Conservation (phyloP, 2,888 invertebrate genomes). For the Sacculina carcini region DNA sequence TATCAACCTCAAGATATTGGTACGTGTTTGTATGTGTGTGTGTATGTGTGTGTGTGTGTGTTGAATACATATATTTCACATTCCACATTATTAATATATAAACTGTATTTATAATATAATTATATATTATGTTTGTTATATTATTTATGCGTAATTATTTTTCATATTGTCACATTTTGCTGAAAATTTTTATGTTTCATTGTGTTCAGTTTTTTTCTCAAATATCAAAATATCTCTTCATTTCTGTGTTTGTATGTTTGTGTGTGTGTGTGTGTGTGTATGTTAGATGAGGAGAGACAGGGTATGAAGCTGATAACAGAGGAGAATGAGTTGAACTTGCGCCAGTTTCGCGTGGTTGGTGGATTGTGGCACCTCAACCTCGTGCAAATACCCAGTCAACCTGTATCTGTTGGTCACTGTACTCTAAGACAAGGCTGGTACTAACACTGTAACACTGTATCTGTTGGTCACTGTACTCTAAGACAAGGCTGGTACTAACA, state of each 20-base stretch:
- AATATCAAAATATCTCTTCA: background rate
- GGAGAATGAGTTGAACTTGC: constrained; percentile 34
- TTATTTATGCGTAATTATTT: no score
- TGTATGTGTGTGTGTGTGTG: background rate
- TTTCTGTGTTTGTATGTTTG: background rate
- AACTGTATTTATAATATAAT: no score
- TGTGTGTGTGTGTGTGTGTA: background rate
- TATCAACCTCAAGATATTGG: background rate
- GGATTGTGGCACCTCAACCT: constrained; percentile 47
- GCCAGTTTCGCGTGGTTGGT: constrained; percentile 45
- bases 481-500: no score
- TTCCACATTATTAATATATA: no score
- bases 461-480: no score
- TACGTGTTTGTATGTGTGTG: background rate
- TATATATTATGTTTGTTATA: no score
- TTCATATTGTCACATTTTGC: no score
- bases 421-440: constrained; percentile 10
- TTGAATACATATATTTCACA: no score
- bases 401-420: constrained; percentile 18
- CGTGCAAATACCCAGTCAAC: constrained; percentile 48
- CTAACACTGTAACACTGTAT: no score
- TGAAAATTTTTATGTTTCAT: no score
- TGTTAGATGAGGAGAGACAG: background rate
- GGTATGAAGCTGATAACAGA: background rate
- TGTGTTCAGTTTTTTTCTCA: no score